These are phyloP conservation scores for Napeogenes sylphis DNA, from an alignment of 2,888 invertebrate genomes.

Conservation along the genomic window DNA sequence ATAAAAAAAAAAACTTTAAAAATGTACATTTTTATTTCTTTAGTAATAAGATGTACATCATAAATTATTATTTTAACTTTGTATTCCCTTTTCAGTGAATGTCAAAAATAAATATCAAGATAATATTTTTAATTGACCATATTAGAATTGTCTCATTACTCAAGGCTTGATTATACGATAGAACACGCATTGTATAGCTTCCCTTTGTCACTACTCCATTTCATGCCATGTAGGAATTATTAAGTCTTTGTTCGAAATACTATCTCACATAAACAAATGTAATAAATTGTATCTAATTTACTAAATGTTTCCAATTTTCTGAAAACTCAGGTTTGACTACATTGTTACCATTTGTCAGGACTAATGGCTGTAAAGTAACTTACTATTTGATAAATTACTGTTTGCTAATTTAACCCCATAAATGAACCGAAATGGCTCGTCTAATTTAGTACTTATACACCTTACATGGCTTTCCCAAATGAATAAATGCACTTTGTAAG, in stretches of 20 bases:
- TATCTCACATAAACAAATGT: neutral
- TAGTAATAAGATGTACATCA: no score
- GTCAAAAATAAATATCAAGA: neutral
- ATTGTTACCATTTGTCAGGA: neutral
- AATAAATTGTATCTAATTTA: conserved; percentile 19
- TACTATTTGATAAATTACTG: no score
- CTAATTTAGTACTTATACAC: no score
- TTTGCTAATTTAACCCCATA: no score
- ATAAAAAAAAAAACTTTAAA: no score
- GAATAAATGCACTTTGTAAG: no score
- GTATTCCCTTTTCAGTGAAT: neutral
- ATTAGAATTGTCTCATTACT: conserved; percentile 38
- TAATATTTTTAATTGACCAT: conserved; percentile 19
- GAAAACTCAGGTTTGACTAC: neutral
- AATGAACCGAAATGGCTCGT: no score
- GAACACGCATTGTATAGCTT: conserved; percentile 51
- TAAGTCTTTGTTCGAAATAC: conserved; percentile 24
- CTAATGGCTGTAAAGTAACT: neutral
- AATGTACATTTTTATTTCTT: no score
- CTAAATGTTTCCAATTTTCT: neutral
- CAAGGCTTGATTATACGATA: conserved; percentile 53
- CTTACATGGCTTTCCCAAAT: no score
- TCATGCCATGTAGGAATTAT: conserved; percentile 36
- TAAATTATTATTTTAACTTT: no score
- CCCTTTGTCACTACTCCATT: conserved; percentile 50